Evolutionary conservation across 2,888 invertebrate genomes (phyloP).

Genomic region (Melieria omissa): DNA sequence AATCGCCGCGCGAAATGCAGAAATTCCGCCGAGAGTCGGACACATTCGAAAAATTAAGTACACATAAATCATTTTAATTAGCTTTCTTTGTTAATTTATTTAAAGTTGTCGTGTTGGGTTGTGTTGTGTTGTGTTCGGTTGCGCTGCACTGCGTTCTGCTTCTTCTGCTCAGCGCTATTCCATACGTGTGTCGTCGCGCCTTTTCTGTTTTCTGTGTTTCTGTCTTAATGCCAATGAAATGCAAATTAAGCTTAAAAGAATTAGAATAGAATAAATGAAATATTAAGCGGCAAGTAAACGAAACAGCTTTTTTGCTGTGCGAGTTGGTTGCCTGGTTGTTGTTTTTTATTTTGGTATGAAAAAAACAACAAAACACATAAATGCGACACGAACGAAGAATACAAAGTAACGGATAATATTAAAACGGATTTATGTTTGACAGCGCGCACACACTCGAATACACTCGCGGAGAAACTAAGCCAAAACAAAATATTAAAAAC

Average conservation of each 20-base stretch:
- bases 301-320: neutral
- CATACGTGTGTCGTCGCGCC: neutral
- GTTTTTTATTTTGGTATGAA: too few species aligned
- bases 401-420: too few species aligned
- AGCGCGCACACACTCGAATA: too few species aligned
- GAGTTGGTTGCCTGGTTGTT: too few species aligned
- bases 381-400: too few species aligned
- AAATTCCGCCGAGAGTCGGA: neutral
- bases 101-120: too few species aligned
- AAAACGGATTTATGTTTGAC: too few species aligned
- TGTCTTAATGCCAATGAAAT: neutral
- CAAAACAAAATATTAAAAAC: too few species aligned
- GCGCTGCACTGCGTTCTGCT: too few species aligned
- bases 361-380: too few species aligned
- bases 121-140: too few species aligned
- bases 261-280: neutral
- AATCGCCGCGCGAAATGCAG: constrained; percentile 1
- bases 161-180: neutral
- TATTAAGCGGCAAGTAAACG: neutral
- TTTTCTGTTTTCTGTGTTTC: neutral
- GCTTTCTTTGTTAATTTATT: constrained; percentile 26
- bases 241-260: constrained; percentile 3
- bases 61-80: constrained; percentile 32
- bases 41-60: constrained; percentile 26
- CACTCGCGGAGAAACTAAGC: too few species aligned